A percentile compares a stretch with the other conserved stretches of the same genome.
These are phyloP conservation scores for Bimastos eiseni DNA, from an alignment of 2,888 invertebrate species.

Conservation along the genomic window DNA sequence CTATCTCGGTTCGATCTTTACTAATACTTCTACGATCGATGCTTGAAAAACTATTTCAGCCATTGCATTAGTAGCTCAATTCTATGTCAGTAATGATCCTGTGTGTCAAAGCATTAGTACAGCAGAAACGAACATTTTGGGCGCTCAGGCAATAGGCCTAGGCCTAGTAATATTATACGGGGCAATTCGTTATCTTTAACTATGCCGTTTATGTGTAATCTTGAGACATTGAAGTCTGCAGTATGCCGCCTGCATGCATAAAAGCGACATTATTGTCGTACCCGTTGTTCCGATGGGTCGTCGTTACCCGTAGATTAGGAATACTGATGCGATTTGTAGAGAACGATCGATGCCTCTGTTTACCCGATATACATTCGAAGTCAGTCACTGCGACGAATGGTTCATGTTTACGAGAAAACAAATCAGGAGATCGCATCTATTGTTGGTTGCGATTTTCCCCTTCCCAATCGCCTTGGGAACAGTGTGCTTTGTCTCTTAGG, in stretches of 20 bases:
- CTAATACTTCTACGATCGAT: not conserved
- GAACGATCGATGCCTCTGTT: not conserved
- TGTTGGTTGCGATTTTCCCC: not conserved
- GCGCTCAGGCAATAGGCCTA: not conserved
- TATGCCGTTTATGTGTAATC: not conserved
- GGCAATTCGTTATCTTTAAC: not conserved
- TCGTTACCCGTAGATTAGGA: not conserved
- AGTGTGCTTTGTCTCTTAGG: not conserved
- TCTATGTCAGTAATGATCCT: not conserved
- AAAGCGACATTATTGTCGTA: conserved; percentile 5
- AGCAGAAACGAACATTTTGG: not conserved
- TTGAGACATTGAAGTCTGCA: not conserved
- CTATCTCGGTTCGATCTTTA: too few species aligned
- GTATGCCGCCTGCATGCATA: not conserved
- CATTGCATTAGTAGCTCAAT: not conserved
- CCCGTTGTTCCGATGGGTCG: not conserved
- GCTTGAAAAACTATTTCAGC: not conserved
- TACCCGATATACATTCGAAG: not conserved
- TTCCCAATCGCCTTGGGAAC: not conserved
- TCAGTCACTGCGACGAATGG: not conserved
- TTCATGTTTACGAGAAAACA: conserved; percentile 2
- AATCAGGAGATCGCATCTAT: not conserved
- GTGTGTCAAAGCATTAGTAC: not conserved
- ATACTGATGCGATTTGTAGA: not conserved
- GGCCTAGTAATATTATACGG: not conserved